A percentile compares a stretch with the other conserved stretches of the same genome.
These are phyloP conservation scores for Tetranychus piercei DNA, from an alignment of 2,888 invertebrate genomes.

Conservation along the genomic window DNA sequence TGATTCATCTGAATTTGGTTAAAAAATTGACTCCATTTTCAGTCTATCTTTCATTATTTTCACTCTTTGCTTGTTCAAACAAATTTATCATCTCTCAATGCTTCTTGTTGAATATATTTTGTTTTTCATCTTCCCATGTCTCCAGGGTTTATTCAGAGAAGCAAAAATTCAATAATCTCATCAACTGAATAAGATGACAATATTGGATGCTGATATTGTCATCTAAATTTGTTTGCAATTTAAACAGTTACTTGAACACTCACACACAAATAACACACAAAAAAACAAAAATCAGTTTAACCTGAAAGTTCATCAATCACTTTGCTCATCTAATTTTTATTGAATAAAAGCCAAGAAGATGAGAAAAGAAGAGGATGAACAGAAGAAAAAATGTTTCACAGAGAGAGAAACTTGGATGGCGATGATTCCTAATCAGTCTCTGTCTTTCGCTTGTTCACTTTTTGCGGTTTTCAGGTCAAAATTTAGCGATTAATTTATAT, in stretches of 20 bases:
- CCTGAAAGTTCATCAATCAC: neutral
- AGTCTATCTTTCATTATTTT: no score
- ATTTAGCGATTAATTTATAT: no score
- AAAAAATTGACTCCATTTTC: no score
- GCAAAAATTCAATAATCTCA: neutral
- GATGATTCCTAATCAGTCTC: no score
- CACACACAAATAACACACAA: no score
- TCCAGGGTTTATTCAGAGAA: neutral
- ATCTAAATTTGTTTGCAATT: neutral
- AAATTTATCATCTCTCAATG: no score
- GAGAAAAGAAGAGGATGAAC: neutral
- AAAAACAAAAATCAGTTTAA: neutral
- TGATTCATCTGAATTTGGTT: no score
- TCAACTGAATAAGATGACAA: no score
- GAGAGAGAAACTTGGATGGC: no score
- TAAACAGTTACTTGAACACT: neutral
- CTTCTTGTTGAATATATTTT: neutral
- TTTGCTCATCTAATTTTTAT: neutral
- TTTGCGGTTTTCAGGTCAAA: no score
- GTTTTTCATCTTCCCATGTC: neutral
- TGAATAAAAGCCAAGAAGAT: neutral
- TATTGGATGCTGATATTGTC: neutral
- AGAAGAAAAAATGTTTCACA: neutral
- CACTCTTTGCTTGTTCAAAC: no score
- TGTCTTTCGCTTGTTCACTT: no score